Conservation (phyloP, 1,140 invertebrate species). For the Conus ventricosus region DNA sequence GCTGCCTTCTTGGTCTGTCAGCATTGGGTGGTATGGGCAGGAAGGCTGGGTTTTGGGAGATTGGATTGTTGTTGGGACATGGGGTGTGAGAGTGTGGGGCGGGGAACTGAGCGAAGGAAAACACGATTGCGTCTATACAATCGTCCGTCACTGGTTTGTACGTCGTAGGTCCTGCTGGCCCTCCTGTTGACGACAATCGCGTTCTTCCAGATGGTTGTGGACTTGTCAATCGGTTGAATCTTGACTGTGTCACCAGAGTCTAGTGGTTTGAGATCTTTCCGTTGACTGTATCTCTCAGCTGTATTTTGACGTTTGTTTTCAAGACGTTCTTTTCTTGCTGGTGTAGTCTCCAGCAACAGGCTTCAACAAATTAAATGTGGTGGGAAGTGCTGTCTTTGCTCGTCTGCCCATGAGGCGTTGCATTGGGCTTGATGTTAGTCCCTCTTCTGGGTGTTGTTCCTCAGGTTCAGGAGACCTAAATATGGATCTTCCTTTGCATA, state of each 20-base stretch:
- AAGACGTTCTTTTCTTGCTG: neutral
- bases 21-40: too few relatives aligned
- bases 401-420: constrained; percentile 45
- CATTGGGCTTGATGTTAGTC: constrained; percentile 31
- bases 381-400: constrained; percentile 40
- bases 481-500: constrained; percentile 45
- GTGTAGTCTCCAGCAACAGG: neutral
- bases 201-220: constrained; percentile 25
- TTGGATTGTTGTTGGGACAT: too few relatives aligned
- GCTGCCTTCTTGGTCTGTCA: too few relatives aligned
- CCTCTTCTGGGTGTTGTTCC: constrained; percentile 46
- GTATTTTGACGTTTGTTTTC: constrained; percentile 6
- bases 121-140: constrained; percentile 7
- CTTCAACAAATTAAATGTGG: neutral
- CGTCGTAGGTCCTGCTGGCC: constrained; percentile 27
- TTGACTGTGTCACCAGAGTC: constrained; percentile 32
- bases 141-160: constrained; percentile 5
- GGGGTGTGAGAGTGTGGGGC: too few relatives aligned
- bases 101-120: too few relatives aligned
- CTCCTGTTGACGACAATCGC: neutral
- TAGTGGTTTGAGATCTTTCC: constrained; percentile 28
- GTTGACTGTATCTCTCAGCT: constrained; percentile 4
- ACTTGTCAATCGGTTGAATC: constrained; percentile 22
- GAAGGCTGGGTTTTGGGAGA: too few relatives aligned
- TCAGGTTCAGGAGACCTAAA: constrained; percentile 45